These are phyloP conservation scores for Dynastes maya DNA, from an alignment of 2,888 invertebrate species.

Conservation along the genomic window DNA sequence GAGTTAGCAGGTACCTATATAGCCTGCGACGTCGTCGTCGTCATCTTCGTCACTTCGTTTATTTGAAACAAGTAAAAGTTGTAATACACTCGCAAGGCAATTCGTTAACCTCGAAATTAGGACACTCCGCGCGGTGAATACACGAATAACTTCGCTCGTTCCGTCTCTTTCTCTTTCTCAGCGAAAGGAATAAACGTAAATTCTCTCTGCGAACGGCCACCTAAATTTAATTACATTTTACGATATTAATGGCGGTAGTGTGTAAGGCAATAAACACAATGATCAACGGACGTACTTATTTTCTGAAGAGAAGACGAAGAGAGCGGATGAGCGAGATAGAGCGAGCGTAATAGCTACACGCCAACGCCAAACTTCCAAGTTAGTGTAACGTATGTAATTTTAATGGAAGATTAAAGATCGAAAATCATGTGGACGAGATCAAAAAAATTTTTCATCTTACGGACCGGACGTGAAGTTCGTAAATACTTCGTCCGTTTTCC, in stretches of 20 bases:
- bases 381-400: constrained; percentile 10
- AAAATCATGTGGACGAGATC: constrained; percentile 11
- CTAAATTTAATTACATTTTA: constrained; percentile 43
- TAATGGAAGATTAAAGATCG: constrained; percentile 23
- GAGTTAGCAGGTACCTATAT: background rate
- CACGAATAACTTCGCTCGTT: constrained; percentile 33
- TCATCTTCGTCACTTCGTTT: constrained; percentile 41
- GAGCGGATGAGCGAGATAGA: too few relatives aligned
- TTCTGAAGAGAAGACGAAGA: background rate
- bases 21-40: constrained; percentile 3
- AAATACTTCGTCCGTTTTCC: too few relatives aligned
- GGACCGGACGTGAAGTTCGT: too few relatives aligned
- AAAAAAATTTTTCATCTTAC: constrained; percentile 14
- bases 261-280: constrained; percentile 32
- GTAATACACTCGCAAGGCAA: constrained; percentile 44
- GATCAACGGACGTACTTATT: constrained; percentile 39
- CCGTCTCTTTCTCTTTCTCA: background rate
- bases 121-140: constrained; percentile 36
- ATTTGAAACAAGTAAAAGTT: constrained; percentile 47
- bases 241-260: constrained; percentile 39
- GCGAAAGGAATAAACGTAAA: constrained; percentile 38
- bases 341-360: background rate
- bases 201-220: constrained; percentile 28
- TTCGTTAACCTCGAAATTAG: constrained; percentile 47
- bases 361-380: background rate